Percentiles rank a stretch among this genome's conserved stretches.
Evolutionary conservation across 2,113 vertebrate species (phyloP).

Genomic region (Uropsilus gracilis): DNA sequence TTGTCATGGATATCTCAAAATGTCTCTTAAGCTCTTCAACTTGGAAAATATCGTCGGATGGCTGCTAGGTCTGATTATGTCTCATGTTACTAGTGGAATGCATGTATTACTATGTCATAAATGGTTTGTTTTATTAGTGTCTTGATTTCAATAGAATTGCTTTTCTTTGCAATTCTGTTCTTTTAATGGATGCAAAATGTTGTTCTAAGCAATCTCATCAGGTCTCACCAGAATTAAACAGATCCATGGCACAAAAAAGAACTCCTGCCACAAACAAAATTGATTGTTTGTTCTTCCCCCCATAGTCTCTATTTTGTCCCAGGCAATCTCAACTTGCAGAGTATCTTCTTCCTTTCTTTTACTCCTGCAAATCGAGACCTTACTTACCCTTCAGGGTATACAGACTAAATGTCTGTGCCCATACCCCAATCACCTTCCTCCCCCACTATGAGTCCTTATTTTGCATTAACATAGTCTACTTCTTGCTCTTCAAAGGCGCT

Average conservation of each 20-base stretch:
- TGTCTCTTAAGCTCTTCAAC: neutral
- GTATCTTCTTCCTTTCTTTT: conserved; percentile 21
- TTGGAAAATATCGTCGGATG: conserved; percentile 18
- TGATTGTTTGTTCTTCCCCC: neutral
- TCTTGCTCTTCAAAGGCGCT: neutral
- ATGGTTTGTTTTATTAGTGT: conserved; percentile 12
- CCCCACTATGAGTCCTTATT: neutral
- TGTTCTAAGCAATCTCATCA: neutral
- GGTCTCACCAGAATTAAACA: neutral
- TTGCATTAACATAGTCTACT: neutral
- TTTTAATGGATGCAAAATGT: conserved; percentile 51
- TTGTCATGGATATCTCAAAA: conserved; percentile 39
- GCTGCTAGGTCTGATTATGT: neutral
- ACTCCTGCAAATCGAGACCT: neutral
- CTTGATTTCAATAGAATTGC: neutral
- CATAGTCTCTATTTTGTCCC: neutral
- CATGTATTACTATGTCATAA: neutral
- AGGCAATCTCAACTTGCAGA: neutral
- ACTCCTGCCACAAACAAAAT: neutral
- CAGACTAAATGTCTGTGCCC: neutral
- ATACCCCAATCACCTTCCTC: too few relatives aligned
- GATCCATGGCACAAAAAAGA: neutral
- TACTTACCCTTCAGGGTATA: neutral
- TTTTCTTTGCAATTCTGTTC: conserved; percentile 37
- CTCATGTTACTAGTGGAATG: conserved; percentile 10